Percentiles rank a stretch among this genome's conserved stretches.
Evolutionary conservation across 2,888 invertebrate genomes (phyloP).

Genomic region (Athalia rosae): DNA sequence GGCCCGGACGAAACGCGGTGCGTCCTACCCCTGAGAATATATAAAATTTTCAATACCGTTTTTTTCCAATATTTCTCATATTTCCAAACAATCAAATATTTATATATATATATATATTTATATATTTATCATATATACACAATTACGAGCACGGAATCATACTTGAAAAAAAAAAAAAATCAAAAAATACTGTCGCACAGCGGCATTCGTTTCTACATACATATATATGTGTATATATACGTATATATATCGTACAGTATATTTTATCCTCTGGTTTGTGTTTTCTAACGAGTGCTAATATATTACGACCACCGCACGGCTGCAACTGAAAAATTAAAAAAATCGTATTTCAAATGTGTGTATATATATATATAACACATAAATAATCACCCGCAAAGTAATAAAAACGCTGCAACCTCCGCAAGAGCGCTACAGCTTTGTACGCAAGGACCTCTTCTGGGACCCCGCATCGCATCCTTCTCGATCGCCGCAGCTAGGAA

Average conservation of each 20-base stretch:
- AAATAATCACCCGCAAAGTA: background rate
- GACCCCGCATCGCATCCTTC: background rate
- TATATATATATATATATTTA: no score
- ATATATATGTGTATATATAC: no score
- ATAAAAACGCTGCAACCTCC: background rate
- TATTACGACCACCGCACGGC: background rate
- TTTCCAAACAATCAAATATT: no score
- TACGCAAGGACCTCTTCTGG: constrained; percentile 27
- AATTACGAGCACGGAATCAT: no score
- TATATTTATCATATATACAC: no score
- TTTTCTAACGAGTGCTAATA: constrained; percentile 47
- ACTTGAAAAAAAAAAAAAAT: constrained; percentile 12
- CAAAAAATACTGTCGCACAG: background rate
- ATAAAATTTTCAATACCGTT: background rate
- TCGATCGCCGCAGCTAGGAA: background rate
- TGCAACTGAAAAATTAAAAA: background rate
- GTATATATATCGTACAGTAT: no score
- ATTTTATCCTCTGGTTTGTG: constrained; percentile 51
- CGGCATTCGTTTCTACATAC: background rate
- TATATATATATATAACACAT: background rate
- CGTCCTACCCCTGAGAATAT: constrained; percentile 58
- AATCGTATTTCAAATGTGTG: background rate
- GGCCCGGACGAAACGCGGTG: constrained; percentile 73
- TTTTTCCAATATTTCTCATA: background rate
- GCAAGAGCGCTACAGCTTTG: constrained; percentile 6